Evolutionary conservation across 2,113 vertebrate genomes (phyloP).

Genomic region (Macaca mulatta): DNA sequence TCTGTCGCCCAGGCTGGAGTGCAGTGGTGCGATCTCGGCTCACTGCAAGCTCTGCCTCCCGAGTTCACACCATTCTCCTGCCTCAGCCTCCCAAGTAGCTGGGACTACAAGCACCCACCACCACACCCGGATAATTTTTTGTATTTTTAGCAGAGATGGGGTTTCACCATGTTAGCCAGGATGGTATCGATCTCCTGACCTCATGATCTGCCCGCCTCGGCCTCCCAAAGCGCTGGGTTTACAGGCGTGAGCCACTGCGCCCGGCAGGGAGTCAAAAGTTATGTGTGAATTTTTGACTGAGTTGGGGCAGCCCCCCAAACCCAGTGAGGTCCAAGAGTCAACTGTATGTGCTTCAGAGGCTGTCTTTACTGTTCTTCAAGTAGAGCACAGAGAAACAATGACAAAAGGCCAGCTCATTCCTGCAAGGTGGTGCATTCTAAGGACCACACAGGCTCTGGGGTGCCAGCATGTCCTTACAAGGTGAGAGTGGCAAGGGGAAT

Average conservation of each 20-base stretch:
- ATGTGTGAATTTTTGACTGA: not conserved
- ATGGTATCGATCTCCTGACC: no score
- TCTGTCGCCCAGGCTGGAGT: no score
- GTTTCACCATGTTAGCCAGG: no score
- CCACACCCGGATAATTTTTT: no score
- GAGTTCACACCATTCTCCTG: no score
- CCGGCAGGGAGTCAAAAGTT: not conserved
- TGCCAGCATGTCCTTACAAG: not conserved
- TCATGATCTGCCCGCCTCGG: no score
- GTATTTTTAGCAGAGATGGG: no score
- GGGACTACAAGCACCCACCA: no score
- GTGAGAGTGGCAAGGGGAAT: not conserved
- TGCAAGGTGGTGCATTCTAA: not conserved
- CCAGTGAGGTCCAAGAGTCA: not conserved
- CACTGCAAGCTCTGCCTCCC: no score
- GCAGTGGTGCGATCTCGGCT: fast-evolving
- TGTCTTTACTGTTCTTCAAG: not conserved
- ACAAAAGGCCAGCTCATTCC: not conserved
- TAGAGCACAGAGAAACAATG: not conserved
- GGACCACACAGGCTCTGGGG: not conserved
- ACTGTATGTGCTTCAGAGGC: not conserved
- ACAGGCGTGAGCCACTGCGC: no score
- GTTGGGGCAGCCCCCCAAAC: not conserved
- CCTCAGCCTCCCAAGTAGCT: no score
- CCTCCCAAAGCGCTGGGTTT: no score